A percentile compares a stretch with the other conserved stretches of the same genome.
phyloP scores from a whole-genome alignment of 2,888 invertebrate species.

The Dysmachus trigonus region DNA sequence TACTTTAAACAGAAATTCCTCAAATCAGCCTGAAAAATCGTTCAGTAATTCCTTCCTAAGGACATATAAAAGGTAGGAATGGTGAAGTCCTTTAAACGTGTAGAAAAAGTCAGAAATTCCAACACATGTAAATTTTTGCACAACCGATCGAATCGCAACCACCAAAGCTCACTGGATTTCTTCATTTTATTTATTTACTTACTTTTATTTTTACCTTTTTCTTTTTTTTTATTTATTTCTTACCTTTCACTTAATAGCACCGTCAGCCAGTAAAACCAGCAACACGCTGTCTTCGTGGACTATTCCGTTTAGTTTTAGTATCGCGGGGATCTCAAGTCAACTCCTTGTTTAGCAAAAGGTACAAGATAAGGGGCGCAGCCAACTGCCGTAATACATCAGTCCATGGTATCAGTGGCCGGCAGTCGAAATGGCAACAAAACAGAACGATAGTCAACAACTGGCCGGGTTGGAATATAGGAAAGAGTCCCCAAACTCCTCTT shows the following conservation, averaged over 20 bases:
- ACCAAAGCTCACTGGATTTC: background rate
- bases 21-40: background rate
- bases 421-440: conserved; percentile 27
- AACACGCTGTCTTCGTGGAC: background rate
- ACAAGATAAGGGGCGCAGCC: conserved; percentile 25
- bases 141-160: background rate
- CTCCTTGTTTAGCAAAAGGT: conserved; percentile 34
- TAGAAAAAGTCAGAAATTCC: background rate
- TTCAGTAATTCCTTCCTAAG: background rate
- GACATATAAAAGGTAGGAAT: background rate
- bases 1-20: background rate
- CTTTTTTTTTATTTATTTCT: background rate
- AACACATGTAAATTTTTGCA: conserved; percentile 23
- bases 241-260: background rate
- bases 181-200: background rate
- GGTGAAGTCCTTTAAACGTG: background rate
- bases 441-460: conserved; percentile 13
- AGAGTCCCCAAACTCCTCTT: background rate
- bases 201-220: background rate
- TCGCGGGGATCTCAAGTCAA: conserved; percentile 22
- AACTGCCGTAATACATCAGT: conserved; percentile 35
- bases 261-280: background rate
- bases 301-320: conserved; percentile 10
- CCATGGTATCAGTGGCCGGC: conserved; percentile 2
- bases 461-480: background rate